Conservation (phyloP, 2,113 vertebrate genomes). For the Xenopus tropicalis region UCB_Xtro_10.0 CM004446.2:140340501-140341000, state of each 20-base stretch:
- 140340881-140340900: too few species aligned
- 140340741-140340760: conserved; percentile 96
- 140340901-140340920: too few species aligned
- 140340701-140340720: conserved; percentile 86
- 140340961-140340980: too few species aligned
- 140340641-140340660: conserved; percentile 94
- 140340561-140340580: too few species aligned
- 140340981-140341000: too few species aligned
- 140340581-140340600: conserved; percentile 72
- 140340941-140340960: too few species aligned
- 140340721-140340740: conserved; percentile 84
- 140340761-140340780: conserved; percentile 7
- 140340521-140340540: too few species aligned
- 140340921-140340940: too few species aligned
- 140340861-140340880: too few species aligned
- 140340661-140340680: conserved; percentile 78
- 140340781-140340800: not conserved
- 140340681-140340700: conserved; percentile 86
- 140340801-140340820: not conserved
- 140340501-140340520: too few species aligned
- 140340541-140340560: too few species aligned
- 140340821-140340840: not conserved
- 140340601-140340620: conserved; percentile 91
- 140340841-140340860: too few species aligned
- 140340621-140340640: conserved; percentile 89